Conservation (phyloP, 92 coral and sea anemone genomes). For the Hydrozoanthus gracilis region DNA sequence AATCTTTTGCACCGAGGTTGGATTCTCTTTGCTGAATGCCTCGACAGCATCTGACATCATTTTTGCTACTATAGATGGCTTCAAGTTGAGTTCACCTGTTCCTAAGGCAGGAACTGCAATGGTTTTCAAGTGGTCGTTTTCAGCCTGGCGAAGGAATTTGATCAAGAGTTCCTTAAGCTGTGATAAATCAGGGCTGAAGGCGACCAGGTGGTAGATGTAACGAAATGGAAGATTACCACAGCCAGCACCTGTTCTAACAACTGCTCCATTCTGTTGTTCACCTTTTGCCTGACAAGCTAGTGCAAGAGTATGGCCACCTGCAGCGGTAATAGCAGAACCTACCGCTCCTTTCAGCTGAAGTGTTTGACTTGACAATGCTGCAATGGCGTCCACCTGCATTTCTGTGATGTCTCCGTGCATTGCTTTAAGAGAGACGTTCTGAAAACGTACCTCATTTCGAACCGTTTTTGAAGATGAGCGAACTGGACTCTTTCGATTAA, state of each 20-base stretch:
- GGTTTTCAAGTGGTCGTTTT: slow-evolving; percentile 41
- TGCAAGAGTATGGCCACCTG: slow-evolving; percentile 71
- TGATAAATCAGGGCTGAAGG: slow-evolving; percentile 2
- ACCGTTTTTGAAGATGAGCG: too few species aligned
- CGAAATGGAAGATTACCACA: slow-evolving; percentile 49
- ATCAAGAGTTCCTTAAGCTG: slow-evolving; percentile 47
- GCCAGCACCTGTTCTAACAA: slow-evolving; percentile 52
- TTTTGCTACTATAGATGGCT: slow-evolving; percentile 61
- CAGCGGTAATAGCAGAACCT: slow-evolving; percentile 58
- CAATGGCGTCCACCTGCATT: slow-evolving; percentile 76
- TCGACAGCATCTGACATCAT: slow-evolving; percentile 59
- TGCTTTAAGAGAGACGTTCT: slow-evolving; percentile 56
- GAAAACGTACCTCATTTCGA: slow-evolving; percentile 20
- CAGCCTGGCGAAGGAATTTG: slow-evolving; percentile 58
- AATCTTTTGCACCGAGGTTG: slow-evolving; percentile 49
- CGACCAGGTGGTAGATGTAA: slow-evolving; percentile 71
- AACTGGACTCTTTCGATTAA: too few species aligned
- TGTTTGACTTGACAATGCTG: slow-evolving; percentile 44
- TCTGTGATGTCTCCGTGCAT: slow-evolving; percentile 74
- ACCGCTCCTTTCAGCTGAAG: slow-evolving; percentile 55
- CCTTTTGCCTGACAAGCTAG: slow-evolving; percentile 49
- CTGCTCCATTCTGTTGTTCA: slow-evolving; percentile 20
- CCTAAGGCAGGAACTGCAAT: slow-evolving; percentile 81
- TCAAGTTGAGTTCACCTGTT: slow-evolving; percentile 56
- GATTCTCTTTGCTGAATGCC: slow-evolving; percentile 55